Conservation (phyloP, 1,140 invertebrate species). For the Megalopta genalis region DNA sequence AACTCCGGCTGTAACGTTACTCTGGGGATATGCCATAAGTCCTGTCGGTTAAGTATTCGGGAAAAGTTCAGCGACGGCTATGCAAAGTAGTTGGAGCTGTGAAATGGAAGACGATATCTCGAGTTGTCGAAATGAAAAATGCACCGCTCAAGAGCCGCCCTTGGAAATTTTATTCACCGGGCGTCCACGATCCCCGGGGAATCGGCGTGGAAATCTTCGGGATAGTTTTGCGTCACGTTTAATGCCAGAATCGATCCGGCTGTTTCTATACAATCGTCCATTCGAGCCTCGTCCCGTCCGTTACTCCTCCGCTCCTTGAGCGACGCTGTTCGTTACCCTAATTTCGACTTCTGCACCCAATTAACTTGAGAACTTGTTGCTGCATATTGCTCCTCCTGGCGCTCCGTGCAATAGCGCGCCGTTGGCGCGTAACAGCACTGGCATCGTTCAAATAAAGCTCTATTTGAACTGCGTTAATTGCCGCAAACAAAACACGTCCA, state of each 20-base stretch:
- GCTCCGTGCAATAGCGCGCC: no score
- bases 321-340: no score
- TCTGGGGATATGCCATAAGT: constrained; percentile 34
- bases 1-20: constrained; percentile 24
- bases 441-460: no score
- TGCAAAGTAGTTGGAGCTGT: constrained; percentile 23
- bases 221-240: background rate
- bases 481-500: no score
- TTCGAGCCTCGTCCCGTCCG: no score
- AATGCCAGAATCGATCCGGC: background rate
- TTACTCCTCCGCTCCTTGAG: no score
- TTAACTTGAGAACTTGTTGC: no score
- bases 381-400: no score
- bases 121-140: constrained; percentile 38
- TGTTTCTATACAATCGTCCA: background rate
- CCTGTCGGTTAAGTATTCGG: constrained; percentile 39
- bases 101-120: constrained; percentile 34
- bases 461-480: no score
- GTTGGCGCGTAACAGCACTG: no score
- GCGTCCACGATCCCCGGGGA: background rate
- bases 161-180: background rate
- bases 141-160: background rate
- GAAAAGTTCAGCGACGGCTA: constrained; percentile 30
- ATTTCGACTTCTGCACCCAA: no score
- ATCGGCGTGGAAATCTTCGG: background rate